Evolutionary conservation across 2,888 invertebrate species (phyloP), one percentile per base, ranked within the genome.

Genomic region (Dysmachus trigonus): DNA sequence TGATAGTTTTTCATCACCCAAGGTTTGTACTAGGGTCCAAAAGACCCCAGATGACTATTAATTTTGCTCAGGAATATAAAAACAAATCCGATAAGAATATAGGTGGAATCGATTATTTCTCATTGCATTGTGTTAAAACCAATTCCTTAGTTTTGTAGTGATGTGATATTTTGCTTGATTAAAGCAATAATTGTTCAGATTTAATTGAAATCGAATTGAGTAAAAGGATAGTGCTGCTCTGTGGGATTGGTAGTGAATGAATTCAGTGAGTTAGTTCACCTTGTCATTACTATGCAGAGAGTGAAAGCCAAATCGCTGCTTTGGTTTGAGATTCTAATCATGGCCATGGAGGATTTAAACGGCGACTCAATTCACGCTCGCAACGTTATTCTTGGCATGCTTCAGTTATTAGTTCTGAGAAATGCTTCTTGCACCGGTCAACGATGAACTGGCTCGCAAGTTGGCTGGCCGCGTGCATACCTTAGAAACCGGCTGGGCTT

Each of bases 321-420:
- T 77, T 47, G 35, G 15, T 47, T 77, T 77, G 5, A 47, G 77
- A 77, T 77, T 77, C 77, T 27, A 77, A 77, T 77, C 77, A 77
- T 35, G 77, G 38, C 47, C 41, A 47, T 27, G 30, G 35, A 47
- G 77, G 38, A 76, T 27, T 27, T 77, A 35, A 31, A 33, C 73
- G 33, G 33, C 73, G 73, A 73, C 73, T 73, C 73, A 73, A 62
- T 62, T 62, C 62, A 10, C 62, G 62, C 62, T 22, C 62, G 27
- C 62, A 1, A 27, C 62, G 22, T 41, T 77, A 77, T 77, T 77
- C 77, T 47, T 6, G 41, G 77, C 77, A 51, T 77, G 77, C 15
- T 38, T 33, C 76, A 76, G 38, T 77, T 77, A 77, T 77, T 77
- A 77, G 77, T 77, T 77, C 77, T 77, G 6, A 47, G 77, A 77